Evolutionary conservation across 2,113 vertebrate species (phyloP).

Genomic region (Trematomus loennbergii): DNA sequence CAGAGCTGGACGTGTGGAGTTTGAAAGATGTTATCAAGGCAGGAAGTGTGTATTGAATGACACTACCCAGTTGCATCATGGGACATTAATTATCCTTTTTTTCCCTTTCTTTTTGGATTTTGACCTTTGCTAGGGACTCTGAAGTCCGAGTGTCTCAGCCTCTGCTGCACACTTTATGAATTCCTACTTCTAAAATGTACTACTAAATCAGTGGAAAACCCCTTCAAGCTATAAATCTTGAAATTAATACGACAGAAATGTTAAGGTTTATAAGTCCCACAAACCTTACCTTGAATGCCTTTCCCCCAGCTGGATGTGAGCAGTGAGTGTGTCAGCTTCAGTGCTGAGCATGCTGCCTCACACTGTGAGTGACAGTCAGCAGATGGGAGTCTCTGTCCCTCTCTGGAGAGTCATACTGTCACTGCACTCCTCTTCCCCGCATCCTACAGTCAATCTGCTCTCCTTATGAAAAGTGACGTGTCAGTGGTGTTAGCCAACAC

Average conservation of each 20-base stretch:
- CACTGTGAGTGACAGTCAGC: slow-evolving; percentile 52
- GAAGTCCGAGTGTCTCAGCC: neutral
- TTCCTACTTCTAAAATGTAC: too few species aligned
- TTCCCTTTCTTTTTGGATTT: too few species aligned
- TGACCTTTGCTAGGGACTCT: too few species aligned
- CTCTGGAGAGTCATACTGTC: slow-evolving; percentile 15
- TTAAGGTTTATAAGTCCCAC: neutral
- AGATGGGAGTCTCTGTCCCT: slow-evolving; percentile 55
- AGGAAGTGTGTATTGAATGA: too few species aligned
- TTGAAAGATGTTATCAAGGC: neutral
- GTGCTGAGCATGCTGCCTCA: slow-evolving; percentile 7
- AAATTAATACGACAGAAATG: slow-evolving; percentile 19
- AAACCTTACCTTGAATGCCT: slow-evolving; percentile 12
- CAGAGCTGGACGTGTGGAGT: too few species aligned
- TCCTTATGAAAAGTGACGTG: slow-evolving; percentile 50
- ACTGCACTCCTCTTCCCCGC: slow-evolving; percentile 31
- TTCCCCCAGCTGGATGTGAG: slow-evolving; percentile 20
- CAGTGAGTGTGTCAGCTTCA: slow-evolving; percentile 19
- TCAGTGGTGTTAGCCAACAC: slow-evolving; percentile 21
- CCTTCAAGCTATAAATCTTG: neutral
- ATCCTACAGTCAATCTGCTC: slow-evolving; percentile 18
- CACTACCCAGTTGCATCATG: neutral
- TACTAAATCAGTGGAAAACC: neutral
- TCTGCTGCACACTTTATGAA: neutral
- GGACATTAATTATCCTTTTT: neutral